phyloP scores from a whole-genome alignment of 2,888 invertebrate genomes.

The Cylloceria caligata region DNA sequence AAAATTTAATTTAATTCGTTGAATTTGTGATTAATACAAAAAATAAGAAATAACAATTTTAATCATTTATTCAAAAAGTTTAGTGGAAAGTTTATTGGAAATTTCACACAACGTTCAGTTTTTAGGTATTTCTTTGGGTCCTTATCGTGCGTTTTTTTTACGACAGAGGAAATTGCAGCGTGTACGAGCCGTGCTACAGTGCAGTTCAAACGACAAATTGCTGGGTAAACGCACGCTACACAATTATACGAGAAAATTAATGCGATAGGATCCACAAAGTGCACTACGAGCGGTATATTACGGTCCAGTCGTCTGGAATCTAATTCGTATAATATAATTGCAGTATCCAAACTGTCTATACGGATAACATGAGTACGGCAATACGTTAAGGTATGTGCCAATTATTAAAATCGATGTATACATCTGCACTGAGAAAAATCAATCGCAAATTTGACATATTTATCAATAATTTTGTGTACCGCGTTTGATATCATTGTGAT shows the following conservation, averaged over 20 bases:
- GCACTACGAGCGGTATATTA: conserved; percentile 14
- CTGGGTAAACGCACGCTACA: conserved; percentile 30
- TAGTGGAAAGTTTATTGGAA: not conserved
- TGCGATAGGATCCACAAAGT: conserved; percentile 32
- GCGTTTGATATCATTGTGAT: too few species aligned
- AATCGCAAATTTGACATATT: not conserved
- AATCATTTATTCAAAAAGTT: not conserved
- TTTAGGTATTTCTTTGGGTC: not conserved
- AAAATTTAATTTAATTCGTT: not conserved
- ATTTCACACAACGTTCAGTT: not conserved
- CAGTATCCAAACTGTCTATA: not conserved
- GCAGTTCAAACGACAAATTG: conserved; percentile 20
- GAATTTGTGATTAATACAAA: not conserved
- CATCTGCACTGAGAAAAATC: not conserved
- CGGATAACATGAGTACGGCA: not conserved
- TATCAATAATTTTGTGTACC: not conserved
- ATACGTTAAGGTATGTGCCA: not conserved
- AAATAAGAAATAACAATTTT: not conserved
- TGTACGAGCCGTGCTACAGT: conserved; percentile 37
- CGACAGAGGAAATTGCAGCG: conserved; percentile 8
- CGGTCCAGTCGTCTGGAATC: conserved; percentile 1
- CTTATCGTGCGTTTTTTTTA: conserved; percentile 3
- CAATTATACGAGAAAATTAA: conserved; percentile 26
- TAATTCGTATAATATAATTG: conserved; percentile 3
- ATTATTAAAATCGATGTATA: conserved; percentile 5